Base-by-base conservation (phyloP, 2,113 vertebrate species). In the Hyaena hyaena region DNA sequence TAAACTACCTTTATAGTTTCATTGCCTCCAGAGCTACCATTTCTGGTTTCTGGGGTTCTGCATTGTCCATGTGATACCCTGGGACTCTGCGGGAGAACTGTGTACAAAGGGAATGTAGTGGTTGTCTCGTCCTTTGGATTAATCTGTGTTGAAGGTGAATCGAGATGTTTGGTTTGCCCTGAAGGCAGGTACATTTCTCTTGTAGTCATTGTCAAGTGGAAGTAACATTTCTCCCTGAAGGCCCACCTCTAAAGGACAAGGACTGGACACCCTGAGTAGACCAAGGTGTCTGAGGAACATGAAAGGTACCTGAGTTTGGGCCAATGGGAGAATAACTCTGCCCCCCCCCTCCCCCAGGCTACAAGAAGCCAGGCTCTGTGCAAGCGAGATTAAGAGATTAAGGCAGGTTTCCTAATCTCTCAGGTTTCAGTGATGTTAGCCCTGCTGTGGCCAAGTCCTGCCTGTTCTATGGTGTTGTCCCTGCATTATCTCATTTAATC, bases 1-100 rank as follows among this genome's bases (percentile, higher is more conserved):
- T 39, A 94, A 89, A 81, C 73, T 11, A 53, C 79, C 43, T 61
- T 21, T 61, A 6, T 61, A 61, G 58, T 24, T 61, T 21, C 23
- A 7, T 85, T 77, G 31, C 86, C 86, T 48, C 83, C 58, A 58
- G 4, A 82, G 31, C 87, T 86, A 63, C 9, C 65, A 43, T 55
- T 35, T 74, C 16, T 97, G 91, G 45, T 94, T 86, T 82, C 95
- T 89, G 73, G 58, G 23, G 11, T 95, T 82, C 39, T 77, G 58
- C 33, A 43, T 1, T 53, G 10, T 82, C 26, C 77, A 0, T 24
- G 61, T 35, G 28, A 35, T 53, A 65, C 43, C 35, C 14, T 61
- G 39, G 39, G 45, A 73, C 69, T 28, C 53, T 69, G 63, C 31
- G 66, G 82, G 89, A 77, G 77, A 77, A 84, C 63, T 23, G 3